A percentile compares a stretch with the other conserved stretches of the same genome.
Evolutionary conservation across 2,797 vertebrate species (phyloP).

Genomic region (Girardinus metallicus): DNA sequence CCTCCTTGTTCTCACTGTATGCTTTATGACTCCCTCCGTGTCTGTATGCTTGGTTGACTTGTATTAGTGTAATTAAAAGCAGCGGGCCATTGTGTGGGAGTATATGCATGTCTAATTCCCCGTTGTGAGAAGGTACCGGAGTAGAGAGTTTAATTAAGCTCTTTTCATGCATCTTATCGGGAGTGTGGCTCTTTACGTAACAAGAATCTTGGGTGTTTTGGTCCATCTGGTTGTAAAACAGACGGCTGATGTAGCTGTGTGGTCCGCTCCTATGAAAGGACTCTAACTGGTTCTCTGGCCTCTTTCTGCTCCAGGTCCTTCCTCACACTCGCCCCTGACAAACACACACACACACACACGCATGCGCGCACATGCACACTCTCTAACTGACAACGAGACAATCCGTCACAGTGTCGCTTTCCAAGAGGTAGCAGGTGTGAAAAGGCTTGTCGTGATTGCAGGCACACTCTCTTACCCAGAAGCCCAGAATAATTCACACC

Average conservation of each 20-base stretch:
- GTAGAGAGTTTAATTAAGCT: conserved; percentile 60
- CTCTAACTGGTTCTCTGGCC: conserved; percentile 46
- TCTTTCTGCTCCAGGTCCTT: conserved; percentile 33
- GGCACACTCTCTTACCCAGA: conserved; percentile 34
- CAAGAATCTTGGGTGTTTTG: conserved; percentile 11
- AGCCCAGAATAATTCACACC: conserved; percentile 71
- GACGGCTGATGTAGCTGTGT: conserved; percentile 37
- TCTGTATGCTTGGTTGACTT: conserved; percentile 41
- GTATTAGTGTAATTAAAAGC: conserved; percentile 71
- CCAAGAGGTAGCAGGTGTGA: conserved; percentile 70
- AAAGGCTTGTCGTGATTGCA: conserved; percentile 62
- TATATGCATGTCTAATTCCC: conserved; percentile 52
- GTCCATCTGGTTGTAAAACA: conserved; percentile 24
- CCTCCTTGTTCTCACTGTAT: conserved; percentile 17
- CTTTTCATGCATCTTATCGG: conserved; percentile 24
- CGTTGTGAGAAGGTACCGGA: conserved; percentile 50
- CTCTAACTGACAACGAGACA: conserved; percentile 27
- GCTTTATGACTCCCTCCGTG: conserved; percentile 34
- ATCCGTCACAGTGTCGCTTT: conserved; percentile 59
- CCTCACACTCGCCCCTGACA: conserved; percentile 56
- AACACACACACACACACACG: conserved; percentile 12
- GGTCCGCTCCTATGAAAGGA: conserved; percentile 37
- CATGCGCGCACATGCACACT: conserved; percentile 12
- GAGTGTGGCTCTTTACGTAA: conserved; percentile 9
- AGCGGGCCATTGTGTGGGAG: conserved; percentile 55